Percentiles rank a stretch among this genome's conserved stretches.
Evolutionary conservation across 2,797 vertebrate genomes (phyloP).

Genomic region (Bradypus variegatus): DNA sequence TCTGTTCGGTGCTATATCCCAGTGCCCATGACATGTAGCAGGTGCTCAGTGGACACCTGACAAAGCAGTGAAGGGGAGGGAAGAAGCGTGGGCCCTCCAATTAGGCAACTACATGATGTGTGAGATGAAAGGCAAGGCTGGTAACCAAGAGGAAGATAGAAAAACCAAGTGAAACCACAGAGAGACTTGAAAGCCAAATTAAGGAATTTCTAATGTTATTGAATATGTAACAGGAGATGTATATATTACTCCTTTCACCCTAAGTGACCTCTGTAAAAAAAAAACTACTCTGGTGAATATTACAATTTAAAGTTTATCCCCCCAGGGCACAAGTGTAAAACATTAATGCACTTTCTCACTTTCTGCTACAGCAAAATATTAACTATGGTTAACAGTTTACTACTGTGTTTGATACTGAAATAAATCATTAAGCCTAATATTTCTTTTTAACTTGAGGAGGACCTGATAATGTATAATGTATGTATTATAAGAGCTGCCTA

Average conservation of each 20-base stretch:
- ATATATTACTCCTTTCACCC: not conserved
- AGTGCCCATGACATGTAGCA: not conserved
- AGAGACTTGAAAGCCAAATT: not conserved
- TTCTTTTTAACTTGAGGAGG: conserved; percentile 25
- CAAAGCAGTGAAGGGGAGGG: not conserved
- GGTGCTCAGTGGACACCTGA: not conserved
- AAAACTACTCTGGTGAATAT: not conserved
- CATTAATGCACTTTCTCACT: conserved; percentile 30
- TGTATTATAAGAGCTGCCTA: not conserved
- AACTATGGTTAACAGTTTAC: conserved; percentile 54
- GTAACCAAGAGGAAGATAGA: not conserved
- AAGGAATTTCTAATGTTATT: conserved; percentile 22
- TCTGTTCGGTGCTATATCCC: not conserved
- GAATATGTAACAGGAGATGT: not conserved
- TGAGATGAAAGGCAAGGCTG: not conserved
- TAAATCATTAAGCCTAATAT: conserved; percentile 13
- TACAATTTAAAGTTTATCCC: conserved; percentile 20
- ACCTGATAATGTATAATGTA: not conserved
- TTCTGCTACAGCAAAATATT: conserved; percentile 47
- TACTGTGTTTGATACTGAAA: conserved; percentile 38
- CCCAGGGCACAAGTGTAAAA: conserved; percentile 25
- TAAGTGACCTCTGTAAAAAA: conserved; percentile 20
- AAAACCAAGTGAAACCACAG: not conserved
- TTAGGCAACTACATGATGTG: not conserved
- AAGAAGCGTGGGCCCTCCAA: not conserved